Base-by-base conservation (phyloP, 1,140 invertebrate genomes). In the Paralvinella palmiformis region DNA sequence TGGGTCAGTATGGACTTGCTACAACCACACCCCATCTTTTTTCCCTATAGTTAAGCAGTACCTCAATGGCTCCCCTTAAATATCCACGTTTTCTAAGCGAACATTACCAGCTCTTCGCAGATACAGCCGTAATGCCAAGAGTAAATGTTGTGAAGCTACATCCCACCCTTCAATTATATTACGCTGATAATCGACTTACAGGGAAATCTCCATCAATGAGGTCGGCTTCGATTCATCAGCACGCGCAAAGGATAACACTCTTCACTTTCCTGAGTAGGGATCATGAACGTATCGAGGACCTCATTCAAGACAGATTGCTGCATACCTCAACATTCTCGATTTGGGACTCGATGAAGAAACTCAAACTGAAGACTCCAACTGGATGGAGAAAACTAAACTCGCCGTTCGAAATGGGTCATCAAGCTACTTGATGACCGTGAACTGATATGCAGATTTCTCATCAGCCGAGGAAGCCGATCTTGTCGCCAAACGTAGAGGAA, bases 331-430 rank as follows among this genome's bases (percentile, higher is more conserved):
- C 7, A 32, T 20, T 57, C 27, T 57, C 29, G 2, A 20, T 57
- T 32, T 32, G 29, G 55, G 55, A 33, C 55, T 36, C 22, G 3
- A 33, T 57, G 55, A 57, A 57, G 55, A 57, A 57, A 57, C 33
- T 57, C 3, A 57, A 57, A 2, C 55, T 57, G 33, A 57, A 33
- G 33, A 57, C 29, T 20, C 5, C 33, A 5, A 27, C 48, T 6
- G 31, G 7, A 22, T 10, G n/a, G 48, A 44, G 37, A 44, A 44
- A 44, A 44, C 37, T 44, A 44, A 44, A 44, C 13, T 44, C 37
- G 13, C 13, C 37, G 1, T 44, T 13, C 13, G 37, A 13, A 24
- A 48, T 24, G 27, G 5, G 45, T 17, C 45, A 48, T 48, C 45
- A 48, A 48, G 45, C 27, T 48, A 24, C 45, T n/a, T 48, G 45